These are phyloP conservation scores for Eudemis profundana DNA, from an alignment of 2,888 invertebrate genomes.

Conservation along the genomic window DNA sequence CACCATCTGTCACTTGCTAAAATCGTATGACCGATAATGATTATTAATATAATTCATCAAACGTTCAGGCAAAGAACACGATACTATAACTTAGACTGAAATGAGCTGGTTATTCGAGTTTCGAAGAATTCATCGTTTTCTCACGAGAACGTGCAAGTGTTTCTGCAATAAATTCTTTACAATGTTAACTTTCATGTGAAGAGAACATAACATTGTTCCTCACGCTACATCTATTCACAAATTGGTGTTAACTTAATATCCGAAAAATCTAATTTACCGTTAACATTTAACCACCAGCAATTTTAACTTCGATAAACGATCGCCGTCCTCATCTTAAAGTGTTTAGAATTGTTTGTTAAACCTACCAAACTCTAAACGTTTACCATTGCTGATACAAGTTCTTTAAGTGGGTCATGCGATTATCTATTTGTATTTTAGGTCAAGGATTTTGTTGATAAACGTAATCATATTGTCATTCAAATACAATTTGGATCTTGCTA, in stretches of 20 bases:
- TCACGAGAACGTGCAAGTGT: conserved; percentile 27
- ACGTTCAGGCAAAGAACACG: background rate
- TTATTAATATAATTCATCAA: conserved; percentile 7
- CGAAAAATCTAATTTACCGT: background rate
- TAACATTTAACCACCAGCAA: background rate
- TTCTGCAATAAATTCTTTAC: conserved; percentile 23
- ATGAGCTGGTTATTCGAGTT: conserved; percentile 18
- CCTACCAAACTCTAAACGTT: conserved; percentile 9
- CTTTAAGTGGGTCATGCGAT: conserved; percentile 53
- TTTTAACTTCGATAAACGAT: background rate
- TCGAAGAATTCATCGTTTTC: conserved; percentile 23
- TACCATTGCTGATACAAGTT: conserved; percentile 28
- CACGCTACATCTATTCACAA: background rate
- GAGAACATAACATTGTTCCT: conserved; percentile 1
- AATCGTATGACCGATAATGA: conserved; percentile 2
- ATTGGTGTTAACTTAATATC: background rate
- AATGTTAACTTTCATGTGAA: conserved; percentile 12
- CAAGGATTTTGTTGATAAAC: conserved; percentile 55
- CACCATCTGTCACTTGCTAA: background rate
- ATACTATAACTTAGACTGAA: background rate
- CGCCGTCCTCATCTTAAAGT: background rate
- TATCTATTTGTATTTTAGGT: conserved; percentile 58
- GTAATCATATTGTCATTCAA: conserved; percentile 41
- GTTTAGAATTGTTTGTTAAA: conserved; percentile 2
- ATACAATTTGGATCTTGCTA: conserved; percentile 25